Conservation (phyloP, 2,113 vertebrate genomes). For the Crocuta crocuta region DNA sequence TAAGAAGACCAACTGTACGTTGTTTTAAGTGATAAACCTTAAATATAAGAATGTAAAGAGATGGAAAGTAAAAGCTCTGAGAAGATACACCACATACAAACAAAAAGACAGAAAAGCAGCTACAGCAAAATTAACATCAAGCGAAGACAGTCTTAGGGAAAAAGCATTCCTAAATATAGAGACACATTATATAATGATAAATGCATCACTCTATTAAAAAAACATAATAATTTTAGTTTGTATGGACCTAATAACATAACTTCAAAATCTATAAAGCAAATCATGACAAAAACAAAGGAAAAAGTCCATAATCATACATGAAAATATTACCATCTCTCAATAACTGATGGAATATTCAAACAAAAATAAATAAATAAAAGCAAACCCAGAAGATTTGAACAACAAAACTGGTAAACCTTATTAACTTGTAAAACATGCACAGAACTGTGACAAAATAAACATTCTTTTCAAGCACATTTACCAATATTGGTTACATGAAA, state of each 20-base stretch:
- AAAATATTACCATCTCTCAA: neutral
- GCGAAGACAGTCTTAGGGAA: neutral
- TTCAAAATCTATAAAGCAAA: neutral
- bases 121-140: neutral
- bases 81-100: neutral
- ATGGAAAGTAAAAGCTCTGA: neutral
- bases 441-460: neutral
- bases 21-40: conserved; percentile 1
- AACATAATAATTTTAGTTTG: neutral
- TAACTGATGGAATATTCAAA: neutral
- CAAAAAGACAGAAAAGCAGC: neutral
- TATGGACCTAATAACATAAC: neutral
- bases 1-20: neutral
- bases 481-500: neutral
- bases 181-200: neutral
- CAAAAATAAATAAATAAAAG: neutral
- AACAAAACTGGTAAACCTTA: neutral
- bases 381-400: neutral
- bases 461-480: neutral
- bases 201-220: neutral
- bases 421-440: neutral
- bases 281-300: neutral
- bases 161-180: neutral
- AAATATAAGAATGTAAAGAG: neutral
- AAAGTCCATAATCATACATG: neutral